Percentiles rank a stretch among this genome's conserved stretches.
Conservation (phyloP, 2,888 invertebrate genomes). For the Emmelina monodactyla region DNA sequence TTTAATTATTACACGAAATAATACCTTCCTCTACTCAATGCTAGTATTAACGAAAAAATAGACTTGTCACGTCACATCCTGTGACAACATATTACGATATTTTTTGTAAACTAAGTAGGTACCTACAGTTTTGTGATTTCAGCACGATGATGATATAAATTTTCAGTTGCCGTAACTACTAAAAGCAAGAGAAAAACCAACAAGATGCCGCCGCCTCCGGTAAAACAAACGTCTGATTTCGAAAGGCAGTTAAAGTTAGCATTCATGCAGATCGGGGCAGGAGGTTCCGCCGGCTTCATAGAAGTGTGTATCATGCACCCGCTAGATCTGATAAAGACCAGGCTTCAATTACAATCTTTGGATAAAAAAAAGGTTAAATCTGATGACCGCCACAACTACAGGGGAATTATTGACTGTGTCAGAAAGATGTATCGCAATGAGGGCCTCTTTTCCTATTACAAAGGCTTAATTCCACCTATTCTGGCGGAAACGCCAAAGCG, state of each 20-base stretch:
- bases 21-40: too few relatives aligned
- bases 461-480: conserved; percentile 93
- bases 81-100: too few relatives aligned
- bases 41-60: too few relatives aligned
- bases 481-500: conserved; percentile 94
- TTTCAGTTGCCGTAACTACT: too few relatives aligned
- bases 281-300: conserved; percentile 91
- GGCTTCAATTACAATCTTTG: conserved; percentile 60
- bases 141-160: too few relatives aligned
- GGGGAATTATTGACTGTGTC: conserved; percentile 86
- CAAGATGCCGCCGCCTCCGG: too few relatives aligned
- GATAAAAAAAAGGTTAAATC: conserved; percentile 23
- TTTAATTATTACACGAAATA: background rate
- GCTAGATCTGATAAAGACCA: conserved; percentile 90
- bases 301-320: conserved; percentile 98
- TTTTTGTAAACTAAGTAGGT: too few relatives aligned
- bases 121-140: too few relatives aligned
- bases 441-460: conserved; percentile 87
- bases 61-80: too few relatives aligned
- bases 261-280: conserved; percentile 83
- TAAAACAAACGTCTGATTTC: conserved; percentile 47
- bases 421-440: conserved; percentile 87
- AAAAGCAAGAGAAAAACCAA: too few relatives aligned
- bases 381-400: conserved; percentile 70
- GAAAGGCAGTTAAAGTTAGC: conserved; percentile 70